Conservation (phyloP, 2,797 vertebrate genomes). For the Acanthiza pusilla region DNA sequence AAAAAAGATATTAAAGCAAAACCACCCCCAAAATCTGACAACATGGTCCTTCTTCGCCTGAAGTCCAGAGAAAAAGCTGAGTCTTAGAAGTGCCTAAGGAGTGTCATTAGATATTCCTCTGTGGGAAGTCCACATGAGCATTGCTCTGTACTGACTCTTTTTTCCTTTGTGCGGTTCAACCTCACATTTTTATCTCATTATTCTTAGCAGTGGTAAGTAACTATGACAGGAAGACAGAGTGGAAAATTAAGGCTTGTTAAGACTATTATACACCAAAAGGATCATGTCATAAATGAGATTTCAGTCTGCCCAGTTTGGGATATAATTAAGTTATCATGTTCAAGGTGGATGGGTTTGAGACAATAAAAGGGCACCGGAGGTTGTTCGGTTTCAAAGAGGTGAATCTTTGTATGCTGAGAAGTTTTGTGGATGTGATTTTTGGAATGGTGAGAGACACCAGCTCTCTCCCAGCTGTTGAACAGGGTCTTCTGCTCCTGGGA, state of each 20-base stretch:
- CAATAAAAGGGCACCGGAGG: background rate
- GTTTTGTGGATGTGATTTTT: background rate
- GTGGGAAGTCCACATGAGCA: background rate
- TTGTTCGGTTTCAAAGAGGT: background rate
- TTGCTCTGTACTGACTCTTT: conserved; percentile 15
- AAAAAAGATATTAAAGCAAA: background rate
- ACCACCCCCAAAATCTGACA: background rate
- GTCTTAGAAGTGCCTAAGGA: background rate
- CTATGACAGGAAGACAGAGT: conserved; percentile 69
- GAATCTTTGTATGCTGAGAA: background rate
- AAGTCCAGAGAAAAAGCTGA: background rate
- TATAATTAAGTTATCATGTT: conserved; percentile 64
- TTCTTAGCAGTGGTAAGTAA: conserved; percentile 67
- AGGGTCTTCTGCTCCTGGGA: background rate
- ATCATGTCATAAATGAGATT: conserved; percentile 65
- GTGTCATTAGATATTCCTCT: background rate
- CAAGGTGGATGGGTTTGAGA: conserved; percentile 40
- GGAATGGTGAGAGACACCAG: background rate
- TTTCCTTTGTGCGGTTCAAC: background rate
- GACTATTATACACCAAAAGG: conserved; percentile 59
- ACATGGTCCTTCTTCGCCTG: background rate
- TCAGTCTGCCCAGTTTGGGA: conserved; percentile 56
- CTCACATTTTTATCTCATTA: conserved; percentile 61
- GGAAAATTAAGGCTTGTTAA: conserved; percentile 70
- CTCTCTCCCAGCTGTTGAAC: background rate